Conservation (phyloP, 2,797 vertebrate genomes). For the Sciaenops ocellatus region DNA sequence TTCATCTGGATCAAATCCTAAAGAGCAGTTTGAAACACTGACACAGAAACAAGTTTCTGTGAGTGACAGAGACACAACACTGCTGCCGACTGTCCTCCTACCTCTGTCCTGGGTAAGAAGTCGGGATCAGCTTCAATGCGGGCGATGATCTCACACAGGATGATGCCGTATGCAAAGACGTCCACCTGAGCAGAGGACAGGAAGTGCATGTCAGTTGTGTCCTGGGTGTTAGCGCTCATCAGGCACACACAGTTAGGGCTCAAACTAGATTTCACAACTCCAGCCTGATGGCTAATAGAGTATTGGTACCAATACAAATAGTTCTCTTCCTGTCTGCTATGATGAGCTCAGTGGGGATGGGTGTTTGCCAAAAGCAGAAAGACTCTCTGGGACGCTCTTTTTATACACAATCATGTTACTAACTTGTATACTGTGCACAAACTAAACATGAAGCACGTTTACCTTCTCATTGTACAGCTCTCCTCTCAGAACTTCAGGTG, state of each 20-base stretch:
- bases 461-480: slow-evolving; percentile 96
- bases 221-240: slow-evolving; percentile 73
- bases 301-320: too few relatives aligned
- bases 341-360: too few relatives aligned
- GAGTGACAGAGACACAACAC: background rate
- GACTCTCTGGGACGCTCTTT: too few relatives aligned
- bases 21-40: background rate
- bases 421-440: slow-evolving; percentile 77
- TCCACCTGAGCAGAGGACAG: slow-evolving; percentile 85
- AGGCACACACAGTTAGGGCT: background rate
- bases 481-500: slow-evolving; percentile 93
- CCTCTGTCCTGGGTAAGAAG: slow-evolving; percentile 94
- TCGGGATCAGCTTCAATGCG: slow-evolving; percentile 95
- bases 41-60: background rate
- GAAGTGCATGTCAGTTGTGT: background rate
- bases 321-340: too few relatives aligned
- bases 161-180: slow-evolving; percentile 94
- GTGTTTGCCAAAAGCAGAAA: background rate
- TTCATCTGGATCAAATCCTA: background rate
- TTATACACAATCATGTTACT: too few relatives aligned
- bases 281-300: background rate
- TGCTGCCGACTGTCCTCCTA: slow-evolving; percentile 57
- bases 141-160: slow-evolving; percentile 95
- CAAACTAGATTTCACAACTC: background rate
- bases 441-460: background rate